Conservation (phyloP, 1,140 invertebrate genomes). For the Bombus picipes region DNA sequence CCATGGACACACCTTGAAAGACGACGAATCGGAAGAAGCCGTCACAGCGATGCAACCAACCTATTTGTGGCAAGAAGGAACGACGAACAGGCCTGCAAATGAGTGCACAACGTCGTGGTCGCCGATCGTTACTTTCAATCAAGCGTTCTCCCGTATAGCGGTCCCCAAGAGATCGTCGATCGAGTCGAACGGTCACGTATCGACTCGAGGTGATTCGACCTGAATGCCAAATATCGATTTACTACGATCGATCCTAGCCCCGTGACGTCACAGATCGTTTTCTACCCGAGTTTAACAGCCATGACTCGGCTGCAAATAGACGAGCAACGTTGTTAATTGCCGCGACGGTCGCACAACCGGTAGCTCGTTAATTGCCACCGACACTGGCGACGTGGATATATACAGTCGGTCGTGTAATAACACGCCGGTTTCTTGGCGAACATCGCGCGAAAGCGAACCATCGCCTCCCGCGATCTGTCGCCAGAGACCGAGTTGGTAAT, state of each 20-base stretch:
- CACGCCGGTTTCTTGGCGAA: conserved; percentile 15
- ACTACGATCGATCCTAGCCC: conserved; percentile 30
- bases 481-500: neutral
- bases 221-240: conserved; percentile 63
- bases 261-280: conserved; percentile 51
- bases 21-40: conserved; percentile 9
- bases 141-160: conserved; percentile 50
- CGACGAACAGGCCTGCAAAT: conserved; percentile 70
- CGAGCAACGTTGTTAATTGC: conserved; percentile 67
- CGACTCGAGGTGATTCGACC: conserved; percentile 58
- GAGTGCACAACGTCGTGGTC: conserved; percentile 64
- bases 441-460: conserved; percentile 4
- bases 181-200: conserved; percentile 62
- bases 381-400: conserved; percentile 32
- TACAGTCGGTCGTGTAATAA: conserved; percentile 51
- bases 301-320: conserved; percentile 49
- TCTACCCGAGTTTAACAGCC: neutral
- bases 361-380: conserved; percentile 64
- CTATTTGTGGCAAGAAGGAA: conserved; percentile 27
- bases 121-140: conserved; percentile 76
- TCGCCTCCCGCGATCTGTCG: conserved; percentile 34
- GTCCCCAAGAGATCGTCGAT: conserved; percentile 21
- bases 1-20: neutral
- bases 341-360: conserved; percentile 51
- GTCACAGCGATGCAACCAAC: neutral